Evolutionary conservation across 2,888 invertebrate species (phyloP), one percentile per base, ranked within the genome.

Genomic region (Cheilosia urbana): DNA sequence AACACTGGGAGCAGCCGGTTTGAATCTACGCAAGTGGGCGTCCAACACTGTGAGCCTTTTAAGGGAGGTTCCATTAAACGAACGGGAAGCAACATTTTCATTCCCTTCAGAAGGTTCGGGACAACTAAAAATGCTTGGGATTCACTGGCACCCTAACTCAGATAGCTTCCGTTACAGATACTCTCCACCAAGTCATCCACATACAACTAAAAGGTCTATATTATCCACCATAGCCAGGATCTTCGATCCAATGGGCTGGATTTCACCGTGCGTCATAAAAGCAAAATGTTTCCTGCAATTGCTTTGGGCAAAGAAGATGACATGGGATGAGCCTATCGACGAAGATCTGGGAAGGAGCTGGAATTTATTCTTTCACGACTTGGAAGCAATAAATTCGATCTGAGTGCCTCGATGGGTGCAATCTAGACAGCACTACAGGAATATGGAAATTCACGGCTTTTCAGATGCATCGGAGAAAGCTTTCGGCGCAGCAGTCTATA

Each of bases 191-290:
- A 57, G 17, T 34, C 34, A 30, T 34, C 11, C 19, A 51, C 15
- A 51, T 4, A 11, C 60, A n/a, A 34, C 72, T 13, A 73, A 66
- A 21, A 34, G 37, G 11, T 40, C 37, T 0, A 66, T 66, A 4
- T n/a, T 53, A 6, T 66, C 55, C 11, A 55, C 34, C 7, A 42
- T 55, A 15, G 51, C 53, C 4, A 19, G 17, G 17, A 24, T 53
- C 4, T 68, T 53, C 9, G 68, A 68, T 17, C 68, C 42, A 9
- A 53, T 68, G 24, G 68, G 68, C 7, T 68, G 40, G 55, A 55
- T 53, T 27, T 53, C 66, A 5, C 27, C 55, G 4, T 55, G 55
- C 17, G 24, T 68, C 4, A 42, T 68, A 5, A 40, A 68, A 17
- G 55, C 27, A 3, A 66, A 66, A 17, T 21, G n/a, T 15, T 24